Evolutionary conservation across 2,113 vertebrate species (phyloP), one percentile per base, ranked within the genome.

Genomic region (Perca fluviatilis): DNA sequence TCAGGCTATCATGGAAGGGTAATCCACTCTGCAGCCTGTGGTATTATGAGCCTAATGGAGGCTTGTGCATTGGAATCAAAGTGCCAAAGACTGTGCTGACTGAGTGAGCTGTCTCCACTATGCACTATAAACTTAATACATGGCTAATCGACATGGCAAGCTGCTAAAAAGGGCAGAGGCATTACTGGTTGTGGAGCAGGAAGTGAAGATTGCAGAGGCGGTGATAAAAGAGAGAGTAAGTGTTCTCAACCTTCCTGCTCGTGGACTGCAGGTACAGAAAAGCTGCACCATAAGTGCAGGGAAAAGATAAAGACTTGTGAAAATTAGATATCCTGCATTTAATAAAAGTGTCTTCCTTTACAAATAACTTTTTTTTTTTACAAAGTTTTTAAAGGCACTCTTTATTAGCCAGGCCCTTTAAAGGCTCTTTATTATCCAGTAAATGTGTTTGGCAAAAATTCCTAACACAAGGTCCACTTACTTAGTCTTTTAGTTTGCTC

Each of bases 1-100:
- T 61, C 83, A 86, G 92, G 85, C 87, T 89, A 61, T 88, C 91
- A 64, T 82, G 90, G 77, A 89, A 93, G 88, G 88, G 90, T 91
- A 85, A 91, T 89, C 84, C 73, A 82, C 76, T 79, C 81, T 56
- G 76, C 80, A 60, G 74, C 75, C 77, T 61, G 27, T 57, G 71
- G 77, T 77, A 77, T 73, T 36, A 33, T 63, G 57, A 75, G 23
- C 73, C 58, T 84, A 86, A 89, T 79, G 78, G 75, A 77, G 70
- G 72, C 60, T 61, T 65, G 65, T 66, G 72, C 68, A 50, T 50
- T 66, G 82, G 60, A 80, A 79, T 53, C 50, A 36, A 54, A 88
- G 82, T 77, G 86, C 64, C 30, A 67, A 73, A 56, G 33, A 57
- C 23, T 36, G 51, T 25, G 63, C 68, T 62, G 76, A 69, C 27